Conservation (phyloP, 2,797 vertebrate species). For the Bradypodion ventrale region DNA sequence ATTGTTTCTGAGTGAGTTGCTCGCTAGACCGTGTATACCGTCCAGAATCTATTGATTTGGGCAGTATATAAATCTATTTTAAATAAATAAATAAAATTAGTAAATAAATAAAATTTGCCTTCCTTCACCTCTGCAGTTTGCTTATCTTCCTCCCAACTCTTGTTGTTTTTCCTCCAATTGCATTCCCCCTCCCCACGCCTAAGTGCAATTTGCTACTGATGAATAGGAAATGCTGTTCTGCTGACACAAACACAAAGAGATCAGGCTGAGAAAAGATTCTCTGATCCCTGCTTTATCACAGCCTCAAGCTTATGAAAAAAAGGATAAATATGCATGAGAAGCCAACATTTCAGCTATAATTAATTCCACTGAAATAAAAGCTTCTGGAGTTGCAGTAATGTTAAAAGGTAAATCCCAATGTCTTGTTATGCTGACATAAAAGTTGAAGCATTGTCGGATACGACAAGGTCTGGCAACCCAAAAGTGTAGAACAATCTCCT, state of each 20-base stretch:
- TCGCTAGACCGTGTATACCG: too few species aligned
- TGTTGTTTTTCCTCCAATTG: background rate
- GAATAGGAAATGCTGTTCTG: conserved; percentile 20
- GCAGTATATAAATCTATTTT: too few species aligned
- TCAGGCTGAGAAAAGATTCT: conserved; percentile 12
- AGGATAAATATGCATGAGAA: background rate
- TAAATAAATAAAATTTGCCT: background rate
- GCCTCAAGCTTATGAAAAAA: background rate
- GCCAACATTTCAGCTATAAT: conserved; percentile 16
- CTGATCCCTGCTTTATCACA: conserved; percentile 3
- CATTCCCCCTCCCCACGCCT: background rate
- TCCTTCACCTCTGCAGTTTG: background rate
- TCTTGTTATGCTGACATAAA: too few species aligned
- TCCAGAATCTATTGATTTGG: too few species aligned
- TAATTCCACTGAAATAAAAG: background rate
- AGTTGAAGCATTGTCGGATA: too few species aligned
- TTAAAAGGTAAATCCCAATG: background rate
- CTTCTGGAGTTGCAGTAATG: background rate
- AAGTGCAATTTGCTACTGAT: conserved; percentile 23
- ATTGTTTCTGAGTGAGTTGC: too few species aligned
- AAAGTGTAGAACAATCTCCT: too few species aligned
- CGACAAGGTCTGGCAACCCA: too few species aligned
- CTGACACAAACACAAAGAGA: background rate
- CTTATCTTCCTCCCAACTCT: background rate
- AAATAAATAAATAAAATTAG: too few species aligned